phyloP scores from a whole-genome alignment of 64 coral and sea anemone genomes.

The Platygyra sinensis region DNA sequence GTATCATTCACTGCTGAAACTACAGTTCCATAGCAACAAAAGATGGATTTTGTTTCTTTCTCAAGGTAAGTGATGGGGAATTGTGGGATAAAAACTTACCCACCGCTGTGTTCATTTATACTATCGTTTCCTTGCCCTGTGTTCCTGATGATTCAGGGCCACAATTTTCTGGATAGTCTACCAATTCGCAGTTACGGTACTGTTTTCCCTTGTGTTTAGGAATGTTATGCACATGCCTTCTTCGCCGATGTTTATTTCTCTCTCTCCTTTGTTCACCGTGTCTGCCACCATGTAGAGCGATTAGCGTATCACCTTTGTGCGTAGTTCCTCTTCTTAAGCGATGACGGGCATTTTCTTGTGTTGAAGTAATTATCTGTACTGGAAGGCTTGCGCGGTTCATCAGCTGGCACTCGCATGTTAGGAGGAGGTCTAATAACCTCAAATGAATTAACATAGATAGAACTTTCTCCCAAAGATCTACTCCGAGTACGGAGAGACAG shows the following conservation, averaged over 20 bases:
- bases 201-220: not conserved
- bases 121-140: conserved; percentile 18
- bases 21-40: too few species aligned
- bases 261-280: not conserved
- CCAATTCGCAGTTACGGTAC: not conserved
- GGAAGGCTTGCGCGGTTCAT: not conserved
- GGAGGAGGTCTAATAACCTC: conserved; percentile 38
- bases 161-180: not conserved
- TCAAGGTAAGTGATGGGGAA: too few species aligned
- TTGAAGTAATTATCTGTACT: not conserved
- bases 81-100: not conserved
- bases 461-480: conserved; percentile 10
- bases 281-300: not conserved
- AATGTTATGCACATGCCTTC: not conserved
- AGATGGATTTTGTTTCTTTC: too few species aligned
- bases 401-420: conserved; percentile 12
- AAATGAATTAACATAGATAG: conserved; percentile 40
- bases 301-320: not conserved
- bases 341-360: not conserved
- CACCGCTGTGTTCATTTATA: not conserved
- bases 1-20: too few species aligned
- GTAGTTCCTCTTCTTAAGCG: not conserved
- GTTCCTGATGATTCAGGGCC: not conserved
- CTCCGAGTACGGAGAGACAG: conserved; percentile 5
- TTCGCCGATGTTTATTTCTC: not conserved